Percentiles rank a stretch among this genome's conserved stretches.
These are phyloP conservation scores for Thalpophila matura DNA, from an alignment of 2,888 invertebrate genomes.

Conservation along the genomic window DNA sequence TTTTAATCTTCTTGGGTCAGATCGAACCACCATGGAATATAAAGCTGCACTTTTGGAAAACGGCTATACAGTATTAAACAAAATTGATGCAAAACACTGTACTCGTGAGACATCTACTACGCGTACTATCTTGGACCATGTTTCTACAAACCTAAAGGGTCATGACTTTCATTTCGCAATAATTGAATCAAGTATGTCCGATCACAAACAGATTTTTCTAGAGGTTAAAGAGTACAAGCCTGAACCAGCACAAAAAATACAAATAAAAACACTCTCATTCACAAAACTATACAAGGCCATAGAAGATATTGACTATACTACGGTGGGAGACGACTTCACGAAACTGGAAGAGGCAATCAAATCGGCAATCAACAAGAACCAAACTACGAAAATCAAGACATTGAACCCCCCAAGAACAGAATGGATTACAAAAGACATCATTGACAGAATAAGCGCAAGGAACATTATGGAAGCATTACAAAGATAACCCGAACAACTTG, in stretches of 20 bases:
- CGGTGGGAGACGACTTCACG: no score
- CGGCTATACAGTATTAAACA: constrained; percentile 14
- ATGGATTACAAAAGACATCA: no score
- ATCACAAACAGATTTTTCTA: constrained; percentile 14
- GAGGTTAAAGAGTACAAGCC: constrained; percentile 12
- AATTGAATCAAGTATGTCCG: constrained; percentile 4
- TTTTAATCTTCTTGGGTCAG: neutral
- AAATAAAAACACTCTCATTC: neutral
- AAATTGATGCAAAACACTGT: constrained; percentile 8
- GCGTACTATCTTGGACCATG: constrained; percentile 21
- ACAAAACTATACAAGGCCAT: neutral
- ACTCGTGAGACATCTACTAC: constrained; percentile 15
- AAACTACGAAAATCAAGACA: no score
- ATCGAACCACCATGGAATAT: neutral
- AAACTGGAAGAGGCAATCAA: no score
- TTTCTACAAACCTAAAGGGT: no score
- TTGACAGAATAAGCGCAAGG: no score
- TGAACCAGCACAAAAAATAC: no score
- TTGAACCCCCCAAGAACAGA: no score
- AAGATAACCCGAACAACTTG: no score
- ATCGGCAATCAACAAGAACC: no score
- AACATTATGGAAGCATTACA: no score
- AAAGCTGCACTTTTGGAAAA: constrained; percentile 1
- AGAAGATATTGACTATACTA: neutral
- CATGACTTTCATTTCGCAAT: no score